These are phyloP conservation scores for Luffia ferchaultella DNA, from an alignment of 2,888 invertebrate species.

Conservation along the genomic window DNA sequence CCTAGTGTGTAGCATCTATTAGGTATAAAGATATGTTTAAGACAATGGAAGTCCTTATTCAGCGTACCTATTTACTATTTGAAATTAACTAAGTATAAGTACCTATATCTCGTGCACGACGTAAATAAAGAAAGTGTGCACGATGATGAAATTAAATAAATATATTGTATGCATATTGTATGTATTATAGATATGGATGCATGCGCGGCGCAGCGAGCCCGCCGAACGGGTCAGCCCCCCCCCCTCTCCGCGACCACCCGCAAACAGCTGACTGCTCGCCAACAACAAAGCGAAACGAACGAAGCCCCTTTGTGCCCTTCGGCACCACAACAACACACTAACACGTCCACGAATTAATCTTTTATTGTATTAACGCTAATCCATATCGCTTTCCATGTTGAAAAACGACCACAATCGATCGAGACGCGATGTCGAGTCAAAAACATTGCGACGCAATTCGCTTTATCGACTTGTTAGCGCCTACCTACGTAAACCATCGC, in stretches of 20 bases:
- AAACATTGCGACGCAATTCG: constrained; percentile 5
- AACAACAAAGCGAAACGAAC: constrained; percentile 43
- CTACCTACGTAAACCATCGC: not conserved
- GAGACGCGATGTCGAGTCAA: constrained; percentile 14
- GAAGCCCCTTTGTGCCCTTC: constrained; percentile 14
- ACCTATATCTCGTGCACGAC: too few species aligned
- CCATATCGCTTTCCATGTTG: not conserved
- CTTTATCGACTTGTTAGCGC: not conserved
- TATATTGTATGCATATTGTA: not conserved
- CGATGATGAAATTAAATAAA: not conserved
- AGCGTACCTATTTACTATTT: too few species aligned
- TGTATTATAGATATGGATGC: not conserved
- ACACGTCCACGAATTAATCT: not conserved
- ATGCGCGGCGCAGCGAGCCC: constrained; percentile 12
- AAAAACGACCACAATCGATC: constrained; percentile 1
- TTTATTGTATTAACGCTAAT: not conserved
- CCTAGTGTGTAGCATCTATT: too few species aligned
- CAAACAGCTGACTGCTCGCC: constrained; percentile 48
- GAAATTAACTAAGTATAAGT: too few species aligned
- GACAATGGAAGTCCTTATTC: too few species aligned
- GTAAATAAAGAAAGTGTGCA: not conserved
- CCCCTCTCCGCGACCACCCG: constrained; percentile 20
- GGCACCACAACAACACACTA: not conserved
- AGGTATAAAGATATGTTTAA: too few species aligned
- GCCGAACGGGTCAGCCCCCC: constrained; percentile 31